Base-by-base conservation (phyloP, 1,140 invertebrate species). In the Tetranychus urticae region DNA sequence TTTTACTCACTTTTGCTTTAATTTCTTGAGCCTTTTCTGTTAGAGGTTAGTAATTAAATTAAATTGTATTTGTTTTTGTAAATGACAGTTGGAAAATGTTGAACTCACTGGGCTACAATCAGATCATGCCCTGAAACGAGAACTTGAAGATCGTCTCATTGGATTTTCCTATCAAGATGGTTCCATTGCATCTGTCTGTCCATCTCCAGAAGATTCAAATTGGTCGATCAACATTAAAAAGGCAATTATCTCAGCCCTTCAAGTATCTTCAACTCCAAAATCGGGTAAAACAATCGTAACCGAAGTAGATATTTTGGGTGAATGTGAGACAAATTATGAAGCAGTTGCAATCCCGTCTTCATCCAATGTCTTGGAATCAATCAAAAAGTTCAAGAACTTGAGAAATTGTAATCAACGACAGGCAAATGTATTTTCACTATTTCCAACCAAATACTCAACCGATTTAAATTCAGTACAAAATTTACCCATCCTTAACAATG, bases 141-240 rank as follows among this genome's bases (percentile, higher is more conserved):
- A 12, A 33, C 45, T 63, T 2, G 59, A 63, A 60, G 10, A 39
- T 8, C 5, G 34, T 7, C 34, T 59, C 4, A 23, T 62, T 47
- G 37, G 46, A n/a, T 61, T 63, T 60, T 35, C 58, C 3, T 57
- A 45, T 31, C 33, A 63, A 33, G 50, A 61, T 50, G 62, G 62
- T n/a, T 7, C n/a, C 35, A 33, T 63, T 6, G 47, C 23, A 13
- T 7, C 42, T 2, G 55, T 63, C 42, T 63, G 62, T 46, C 23
- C 50, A 7, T 34, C 52, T 37, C 8, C 13, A 1, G 52, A 37
- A 12, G 62, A 63, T 35, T 3, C 60, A 6, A 4, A 45, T 37
- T 63, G 62, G 62, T n/a, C 52, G 7, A 39, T 63, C 33, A 58
- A 63, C 37, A 36, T 63, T 31, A 63, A 63, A 37, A 63, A 63